Conservation (phyloP, 1,140 invertebrate species). For the Pseudomyrmex pallidus region DNA sequence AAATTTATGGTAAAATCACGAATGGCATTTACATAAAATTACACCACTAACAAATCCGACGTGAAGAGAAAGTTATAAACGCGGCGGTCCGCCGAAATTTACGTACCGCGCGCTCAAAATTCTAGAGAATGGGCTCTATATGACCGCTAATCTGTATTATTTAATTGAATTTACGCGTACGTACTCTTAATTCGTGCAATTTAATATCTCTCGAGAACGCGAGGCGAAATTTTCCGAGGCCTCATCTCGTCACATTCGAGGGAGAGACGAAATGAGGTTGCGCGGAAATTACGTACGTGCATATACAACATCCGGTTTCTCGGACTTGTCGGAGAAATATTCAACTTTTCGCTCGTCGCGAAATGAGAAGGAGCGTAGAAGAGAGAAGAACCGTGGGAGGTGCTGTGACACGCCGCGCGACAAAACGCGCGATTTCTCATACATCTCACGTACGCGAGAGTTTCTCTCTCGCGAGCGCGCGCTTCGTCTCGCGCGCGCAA, state of each 20-base stretch:
- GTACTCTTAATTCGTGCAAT: not conserved
- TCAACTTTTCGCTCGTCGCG: constrained; percentile 36
- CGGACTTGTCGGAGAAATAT: not conserved
- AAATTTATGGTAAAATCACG: not conserved
- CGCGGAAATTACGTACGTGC: not conserved
- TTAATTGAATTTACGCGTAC: not conserved
- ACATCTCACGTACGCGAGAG: constrained; percentile 57
- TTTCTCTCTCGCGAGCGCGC: constrained; percentile 29
- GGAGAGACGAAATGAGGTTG: not conserved
- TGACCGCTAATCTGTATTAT: not conserved
- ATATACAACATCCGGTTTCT: no score
- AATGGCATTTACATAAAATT: not conserved
- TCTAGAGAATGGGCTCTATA: not conserved
- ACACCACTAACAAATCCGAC: not conserved
- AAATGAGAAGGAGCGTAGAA: not conserved
- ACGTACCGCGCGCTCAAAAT: not conserved
- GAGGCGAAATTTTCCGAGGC: not conserved
- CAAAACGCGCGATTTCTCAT: constrained; percentile 47
- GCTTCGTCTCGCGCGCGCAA: constrained; percentile 25
- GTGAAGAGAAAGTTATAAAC: not conserved
- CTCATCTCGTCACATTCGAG: not conserved
- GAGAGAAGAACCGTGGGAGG: constrained; percentile 18
- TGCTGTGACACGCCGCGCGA: constrained; percentile 23
- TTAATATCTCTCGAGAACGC: not conserved
- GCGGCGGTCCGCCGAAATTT: not conserved